These are phyloP conservation scores for Todiramphus saurophagus DNA, from an alignment of 2,113 vertebrate genomes.

Conservation along the genomic window DNA sequence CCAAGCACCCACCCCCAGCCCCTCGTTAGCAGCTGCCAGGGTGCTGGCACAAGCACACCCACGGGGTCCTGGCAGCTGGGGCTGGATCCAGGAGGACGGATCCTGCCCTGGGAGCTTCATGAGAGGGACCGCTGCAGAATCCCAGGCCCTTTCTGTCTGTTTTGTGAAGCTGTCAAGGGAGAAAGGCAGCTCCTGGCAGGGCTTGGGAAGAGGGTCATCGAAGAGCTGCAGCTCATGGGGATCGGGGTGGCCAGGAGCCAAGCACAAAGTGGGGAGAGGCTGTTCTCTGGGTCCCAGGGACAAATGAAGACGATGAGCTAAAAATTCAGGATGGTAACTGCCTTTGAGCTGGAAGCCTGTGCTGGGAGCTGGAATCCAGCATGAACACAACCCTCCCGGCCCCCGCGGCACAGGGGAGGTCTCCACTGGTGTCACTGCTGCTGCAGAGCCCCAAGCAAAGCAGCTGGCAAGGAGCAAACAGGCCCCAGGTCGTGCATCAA, in stretches of 20 bases:
- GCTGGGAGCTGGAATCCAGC: background rate
- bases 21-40: accelerated
- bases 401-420: accelerated
- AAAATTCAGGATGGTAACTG: background rate
- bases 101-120: background rate
- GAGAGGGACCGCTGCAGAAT: accelerated
- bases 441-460: background rate
- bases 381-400: background rate
- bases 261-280: background rate
- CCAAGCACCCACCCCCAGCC: background rate
- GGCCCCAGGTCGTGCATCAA: background rate
- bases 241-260: background rate
- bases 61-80: background rate
- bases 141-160: background rate
- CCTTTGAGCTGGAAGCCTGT: background rate
- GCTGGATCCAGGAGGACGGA: background rate
- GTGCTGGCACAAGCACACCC: background rate
- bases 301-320: background rate
- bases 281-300: background rate
- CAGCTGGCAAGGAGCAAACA: background rate
- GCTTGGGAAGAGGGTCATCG: background rate
- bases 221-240: background rate
- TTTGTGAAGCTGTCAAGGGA: accelerated
- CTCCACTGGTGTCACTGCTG: accelerated
- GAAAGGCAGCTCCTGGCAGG: background rate